Conservation (phyloP, 2,888 invertebrate genomes). For the Apamea epomidion region DNA sequence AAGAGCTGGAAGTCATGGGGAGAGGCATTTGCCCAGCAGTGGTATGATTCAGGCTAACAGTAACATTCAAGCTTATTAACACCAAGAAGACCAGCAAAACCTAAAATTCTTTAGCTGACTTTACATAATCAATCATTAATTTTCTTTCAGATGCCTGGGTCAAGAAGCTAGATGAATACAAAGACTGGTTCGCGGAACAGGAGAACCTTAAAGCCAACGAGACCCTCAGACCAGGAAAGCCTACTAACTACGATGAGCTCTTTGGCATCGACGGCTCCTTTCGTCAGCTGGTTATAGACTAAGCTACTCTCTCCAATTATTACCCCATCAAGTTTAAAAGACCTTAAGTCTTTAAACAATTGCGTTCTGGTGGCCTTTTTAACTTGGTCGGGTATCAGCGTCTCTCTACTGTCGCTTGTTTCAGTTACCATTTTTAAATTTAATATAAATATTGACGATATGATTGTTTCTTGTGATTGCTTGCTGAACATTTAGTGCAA, state of each 20-base stretch:
- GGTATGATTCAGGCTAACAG: too few species aligned
- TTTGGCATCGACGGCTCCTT: slow-evolving; percentile 97
- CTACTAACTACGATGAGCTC: slow-evolving; percentile 95
- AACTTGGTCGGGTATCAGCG: slow-evolving; percentile 66
- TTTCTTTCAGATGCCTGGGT: slow-evolving; percentile 93
- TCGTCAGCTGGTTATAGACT: slow-evolving; percentile 96
- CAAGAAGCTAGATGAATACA: slow-evolving; percentile 94
- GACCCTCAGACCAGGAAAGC: slow-evolving; percentile 95
- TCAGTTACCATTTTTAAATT: slow-evolving; percentile 76
- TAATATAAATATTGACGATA: slow-evolving; percentile 61
- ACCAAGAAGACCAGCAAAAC: not conserved
- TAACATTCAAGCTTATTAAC: not conserved
- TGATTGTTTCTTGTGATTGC: slow-evolving; percentile 49
- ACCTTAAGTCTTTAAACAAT: not conserved
- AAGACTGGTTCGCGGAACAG: slow-evolving; percentile 95
- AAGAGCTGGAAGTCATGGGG: too few species aligned
- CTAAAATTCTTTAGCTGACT: not conserved
- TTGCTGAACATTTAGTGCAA: slow-evolving; percentile 39
- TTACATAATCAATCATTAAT: slow-evolving; percentile 11
- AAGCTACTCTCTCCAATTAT: slow-evolving; percentile 53
- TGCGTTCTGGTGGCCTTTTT: slow-evolving; percentile 41
- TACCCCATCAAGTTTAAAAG: slow-evolving; percentile 62
- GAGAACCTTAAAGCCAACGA: slow-evolving; percentile 95
- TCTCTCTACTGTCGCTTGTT: slow-evolving; percentile 79
- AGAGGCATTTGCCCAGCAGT: too few species aligned